Evolutionary conservation across 2,797 vertebrate species (phyloP), one percentile per base, ranked within the genome.

Genomic region (Tolypeutes matacus): DNA sequence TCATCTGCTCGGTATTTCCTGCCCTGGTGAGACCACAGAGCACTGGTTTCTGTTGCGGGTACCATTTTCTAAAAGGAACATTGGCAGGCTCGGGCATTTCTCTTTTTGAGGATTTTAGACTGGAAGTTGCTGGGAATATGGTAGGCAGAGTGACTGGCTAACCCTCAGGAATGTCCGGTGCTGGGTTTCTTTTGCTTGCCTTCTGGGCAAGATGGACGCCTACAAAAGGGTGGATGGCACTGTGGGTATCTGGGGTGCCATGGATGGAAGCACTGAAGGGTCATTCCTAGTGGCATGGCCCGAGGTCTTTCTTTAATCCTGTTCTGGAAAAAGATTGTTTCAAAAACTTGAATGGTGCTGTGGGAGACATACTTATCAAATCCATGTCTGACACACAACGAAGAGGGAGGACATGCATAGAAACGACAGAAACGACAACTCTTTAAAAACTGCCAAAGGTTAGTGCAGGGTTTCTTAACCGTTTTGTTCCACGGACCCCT

Each of bases 251-350:
- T 27, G 29, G 20, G 49, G 7, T 58, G 39, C 81, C 67, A 34
- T 39, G 89, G 58, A 64, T 76, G 17, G 60, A 64, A 64, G 25
- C 4, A 1, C 2, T 10, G 60, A 36, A 21, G 58, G 17, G 25
- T 25, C 12, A 76, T 77, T 76, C 73, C n/a, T 46, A 76, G 39
- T 39, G 14, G n/a, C 49, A n/a, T 46, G 60, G 34, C 18, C 29
- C 56, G 67, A 92, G 21, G 29, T 77, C 20, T 67, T 60, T 67
- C 17, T 70, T 93, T 72, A 88, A 34, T 51, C 18, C n/a, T 73
- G 25, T 92, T 27, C 78, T 84, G 51, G 56, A 62, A 88, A 77
- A 87, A 86, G 90, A 27, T 25, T 39, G 27, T 76, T 70, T 86
- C 8, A 36, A 1, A 73, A 23, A 51, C 89, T 73, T 86, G 25